Evolutionary conservation across 2,113 vertebrate species (phyloP).

Genomic region (Sphaerodactylus townsendi): DNA sequence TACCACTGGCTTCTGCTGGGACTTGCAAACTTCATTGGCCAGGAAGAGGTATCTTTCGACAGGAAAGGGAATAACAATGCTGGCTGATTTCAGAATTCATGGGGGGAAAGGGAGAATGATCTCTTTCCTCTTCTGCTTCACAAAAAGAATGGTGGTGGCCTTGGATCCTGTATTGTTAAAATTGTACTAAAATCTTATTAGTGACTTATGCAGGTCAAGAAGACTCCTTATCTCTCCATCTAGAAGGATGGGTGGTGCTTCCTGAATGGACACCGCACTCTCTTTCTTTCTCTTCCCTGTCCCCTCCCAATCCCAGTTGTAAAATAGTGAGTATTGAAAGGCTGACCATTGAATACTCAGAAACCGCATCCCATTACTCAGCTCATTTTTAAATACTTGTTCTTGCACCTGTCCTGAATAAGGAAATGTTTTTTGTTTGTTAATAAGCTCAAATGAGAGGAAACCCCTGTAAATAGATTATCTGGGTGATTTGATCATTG

Average conservation of each 20-base stretch:
- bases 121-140: neutral
- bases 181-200: neutral
- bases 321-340: neutral
- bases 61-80: neutral
- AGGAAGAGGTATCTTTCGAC: neutral
- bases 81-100: neutral
- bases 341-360: too few species aligned
- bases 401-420: neutral
- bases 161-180: fast-evolving
- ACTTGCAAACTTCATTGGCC: conserved; percentile 6
- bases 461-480: neutral
- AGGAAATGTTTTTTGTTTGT: neutral
- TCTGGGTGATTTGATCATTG: neutral
- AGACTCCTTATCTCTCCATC: conserved; percentile 7
- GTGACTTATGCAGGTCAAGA: neutral
- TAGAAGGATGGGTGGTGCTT: conserved; percentile 57
- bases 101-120: neutral
- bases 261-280: conserved; percentile 35
- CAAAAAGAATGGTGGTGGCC: fast-evolving
- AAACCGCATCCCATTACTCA: neutral
- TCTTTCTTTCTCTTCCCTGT: too few species aligned
- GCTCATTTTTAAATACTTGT: neutral
- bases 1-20: conserved; percentile 17
- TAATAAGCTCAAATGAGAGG: neutral
- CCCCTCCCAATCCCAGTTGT: neutral